phyloP scores from a whole-genome alignment of 2,113 vertebrate genomes.

The Solea senegalensis region DNA sequence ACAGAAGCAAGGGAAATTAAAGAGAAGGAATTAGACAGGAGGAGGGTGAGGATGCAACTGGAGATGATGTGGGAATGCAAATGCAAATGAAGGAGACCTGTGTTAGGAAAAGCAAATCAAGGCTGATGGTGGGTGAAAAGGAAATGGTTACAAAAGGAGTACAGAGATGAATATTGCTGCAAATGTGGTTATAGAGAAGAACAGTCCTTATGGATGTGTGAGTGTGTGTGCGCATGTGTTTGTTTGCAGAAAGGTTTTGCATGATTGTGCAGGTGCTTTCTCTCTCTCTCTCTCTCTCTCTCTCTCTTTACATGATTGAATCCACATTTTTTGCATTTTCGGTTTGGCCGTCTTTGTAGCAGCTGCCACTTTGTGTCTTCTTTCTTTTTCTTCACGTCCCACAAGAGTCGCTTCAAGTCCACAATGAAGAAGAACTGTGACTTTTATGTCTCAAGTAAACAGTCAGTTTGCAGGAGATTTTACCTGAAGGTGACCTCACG shows the following conservation, averaged over 20 bases:
- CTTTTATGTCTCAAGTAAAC: not conserved
- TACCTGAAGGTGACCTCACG: too few species aligned
- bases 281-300: slow-evolving; percentile 22
- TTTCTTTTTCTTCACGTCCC: not conserved
- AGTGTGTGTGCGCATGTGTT: not conserved
- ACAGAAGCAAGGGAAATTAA: slow-evolving; percentile 50
- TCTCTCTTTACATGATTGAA: not conserved
- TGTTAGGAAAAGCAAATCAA: slow-evolving; percentile 49
- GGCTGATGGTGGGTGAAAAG: slow-evolving; percentile 49
- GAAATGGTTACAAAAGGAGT: slow-evolving; percentile 41
- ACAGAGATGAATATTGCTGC: slow-evolving; percentile 40
- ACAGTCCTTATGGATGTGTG: not conserved
- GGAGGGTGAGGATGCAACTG: slow-evolving; percentile 17
- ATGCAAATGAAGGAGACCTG: slow-evolving; percentile 41
- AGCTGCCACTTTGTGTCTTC: not conserved
- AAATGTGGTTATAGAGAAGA: slow-evolving; percentile 9
- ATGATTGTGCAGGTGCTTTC: slow-evolving; percentile 16
- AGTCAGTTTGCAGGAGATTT: not conserved
- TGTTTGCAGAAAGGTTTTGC: not conserved
- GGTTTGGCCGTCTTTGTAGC: slow-evolving; percentile 19
- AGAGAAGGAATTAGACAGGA: slow-evolving; percentile 55
- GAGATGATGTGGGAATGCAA: slow-evolving; percentile 39
- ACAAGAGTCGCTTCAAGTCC: not conserved
- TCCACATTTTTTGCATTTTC: slow-evolving; percentile 9
- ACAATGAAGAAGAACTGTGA: not conserved